phyloP scores from a whole-genome alignment of 2,888 invertebrate species.

The Chalcis sispes region DNA sequence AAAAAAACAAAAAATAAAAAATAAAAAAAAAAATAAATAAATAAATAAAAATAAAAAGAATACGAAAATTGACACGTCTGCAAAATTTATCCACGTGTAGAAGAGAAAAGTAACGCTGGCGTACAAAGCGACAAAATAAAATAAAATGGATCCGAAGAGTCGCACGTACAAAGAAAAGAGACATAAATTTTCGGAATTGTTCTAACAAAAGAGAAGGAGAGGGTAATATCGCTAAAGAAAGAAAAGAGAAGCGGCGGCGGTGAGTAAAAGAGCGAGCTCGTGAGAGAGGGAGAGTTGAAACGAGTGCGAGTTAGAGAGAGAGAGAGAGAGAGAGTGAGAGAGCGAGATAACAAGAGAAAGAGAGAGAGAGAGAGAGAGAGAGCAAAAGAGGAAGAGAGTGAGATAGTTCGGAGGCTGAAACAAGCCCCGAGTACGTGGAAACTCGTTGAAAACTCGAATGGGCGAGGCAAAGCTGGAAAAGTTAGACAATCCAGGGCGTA shows the following conservation, averaged over 20 bases:
- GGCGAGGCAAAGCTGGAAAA: conserved; percentile 32
- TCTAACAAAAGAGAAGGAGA: conserved; percentile 12
- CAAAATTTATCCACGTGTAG: too few relatives aligned
- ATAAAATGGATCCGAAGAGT: neutral
- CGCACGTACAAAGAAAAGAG: neutral
- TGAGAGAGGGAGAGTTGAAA: neutral
- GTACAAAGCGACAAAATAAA: too few relatives aligned
- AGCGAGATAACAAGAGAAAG: conserved; percentile 1
- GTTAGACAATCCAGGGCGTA: conserved; percentile 54
- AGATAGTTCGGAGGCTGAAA: neutral
- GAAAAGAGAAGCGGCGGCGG: neutral
- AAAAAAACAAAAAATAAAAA: too few relatives aligned
- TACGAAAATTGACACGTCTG: too few relatives aligned
- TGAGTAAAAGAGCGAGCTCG: neutral
- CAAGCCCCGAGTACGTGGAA: conserved; percentile 13
- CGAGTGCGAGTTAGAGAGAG: neutral
- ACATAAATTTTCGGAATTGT: conserved; percentile 39
- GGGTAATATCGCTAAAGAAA: conserved; percentile 18
- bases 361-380: neutral
- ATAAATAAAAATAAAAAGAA: too few relatives aligned
- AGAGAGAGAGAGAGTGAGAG: neutral
- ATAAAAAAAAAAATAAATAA: neutral
- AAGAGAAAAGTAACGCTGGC: too few relatives aligned
- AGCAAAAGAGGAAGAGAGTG: neutral
- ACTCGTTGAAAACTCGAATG: conserved; percentile 56